Percentiles rank a stretch among this genome's conserved stretches.
Evolutionary conservation across 2,888 invertebrate genomes (phyloP).

Genomic region (Rhingia rostrata): DNA sequence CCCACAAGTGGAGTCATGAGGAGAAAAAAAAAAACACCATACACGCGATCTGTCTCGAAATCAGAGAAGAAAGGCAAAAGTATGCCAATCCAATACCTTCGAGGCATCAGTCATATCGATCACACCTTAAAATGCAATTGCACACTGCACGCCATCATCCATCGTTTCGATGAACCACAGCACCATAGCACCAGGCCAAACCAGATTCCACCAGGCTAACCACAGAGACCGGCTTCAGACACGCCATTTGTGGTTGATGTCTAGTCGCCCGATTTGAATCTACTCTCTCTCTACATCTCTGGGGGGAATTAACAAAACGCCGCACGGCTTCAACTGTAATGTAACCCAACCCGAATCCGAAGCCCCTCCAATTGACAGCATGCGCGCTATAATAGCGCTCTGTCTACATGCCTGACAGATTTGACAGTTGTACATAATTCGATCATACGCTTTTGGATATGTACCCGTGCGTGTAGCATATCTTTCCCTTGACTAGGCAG

Average conservation of each 20-base stretch:
- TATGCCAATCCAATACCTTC: conserved; percentile 41
- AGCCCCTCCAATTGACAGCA: background rate
- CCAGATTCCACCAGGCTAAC: conserved; percentile 20
- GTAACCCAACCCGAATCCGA: background rate
- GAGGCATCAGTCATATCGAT: conserved; percentile 65
- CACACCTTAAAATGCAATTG: conserved; percentile 65
- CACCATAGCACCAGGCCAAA: conserved; percentile 4
- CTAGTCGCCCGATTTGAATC: conserved; percentile 39
- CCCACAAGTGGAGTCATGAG: background rate
- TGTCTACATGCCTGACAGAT: conserved; percentile 50
- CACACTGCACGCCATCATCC: conserved; percentile 24
- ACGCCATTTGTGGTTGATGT: conserved; percentile 33
- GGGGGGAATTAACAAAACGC: conserved; percentile 55
- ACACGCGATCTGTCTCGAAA: conserved; percentile 11
- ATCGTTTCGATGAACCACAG: conserved; percentile 19
- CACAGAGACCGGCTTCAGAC: conserved; percentile 35
- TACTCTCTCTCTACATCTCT: conserved; percentile 15
- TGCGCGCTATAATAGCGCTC: conserved; percentile 2
- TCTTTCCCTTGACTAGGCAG: conserved; percentile 3
- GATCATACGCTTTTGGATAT: conserved; percentile 39
- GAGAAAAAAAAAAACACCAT: background rate
- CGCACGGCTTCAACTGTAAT: conserved; percentile 32
- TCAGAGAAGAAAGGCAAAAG: conserved; percentile 1
- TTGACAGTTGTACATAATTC: conserved; percentile 64
- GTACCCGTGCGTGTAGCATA: conserved; percentile 13